Percentiles rank a stretch among this genome's conserved stretches.
Conservation (phyloP, 2,113 vertebrate genomes). For the Phrynocephalus versicolor region DNA sequence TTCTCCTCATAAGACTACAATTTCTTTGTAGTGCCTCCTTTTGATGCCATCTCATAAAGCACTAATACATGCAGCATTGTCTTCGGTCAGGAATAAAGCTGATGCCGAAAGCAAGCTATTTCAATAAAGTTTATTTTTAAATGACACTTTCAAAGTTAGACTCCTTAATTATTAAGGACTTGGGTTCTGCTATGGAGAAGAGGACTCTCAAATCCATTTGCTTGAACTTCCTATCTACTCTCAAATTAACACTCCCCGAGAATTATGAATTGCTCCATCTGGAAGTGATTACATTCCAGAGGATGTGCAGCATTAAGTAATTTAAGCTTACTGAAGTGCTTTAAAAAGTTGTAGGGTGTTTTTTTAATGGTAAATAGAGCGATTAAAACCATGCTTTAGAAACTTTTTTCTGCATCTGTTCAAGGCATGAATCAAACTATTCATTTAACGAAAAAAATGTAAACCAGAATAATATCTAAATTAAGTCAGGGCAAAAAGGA, state of each 20-base stretch:
- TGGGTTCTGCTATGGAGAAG: constrained; percentile 55
- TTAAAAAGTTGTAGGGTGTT: neutral
- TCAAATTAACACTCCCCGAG: constrained; percentile 70
- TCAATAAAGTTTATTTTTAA: constrained; percentile 67
- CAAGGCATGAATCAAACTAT: constrained; percentile 52
- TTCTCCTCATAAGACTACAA: neutral
- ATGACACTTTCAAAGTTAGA: constrained; percentile 52
- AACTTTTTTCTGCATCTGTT: constrained; percentile 64
- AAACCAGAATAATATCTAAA: constrained; percentile 30
- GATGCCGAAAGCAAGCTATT: constrained; percentile 58
- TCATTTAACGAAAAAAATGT: constrained; percentile 30
- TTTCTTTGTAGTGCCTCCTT: constrained; percentile 4
- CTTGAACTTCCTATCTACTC: constrained; percentile 60
- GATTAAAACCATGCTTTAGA: constrained; percentile 65
- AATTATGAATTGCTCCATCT: constrained; percentile 72
- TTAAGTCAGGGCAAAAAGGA: neutral
- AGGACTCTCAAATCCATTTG: constrained; percentile 66
- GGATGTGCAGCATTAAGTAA: constrained; percentile 68
- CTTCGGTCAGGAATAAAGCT: constrained; percentile 55
- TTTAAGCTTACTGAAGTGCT: constrained; percentile 70
- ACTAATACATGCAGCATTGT: neutral
- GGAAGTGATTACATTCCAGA: constrained; percentile 70
- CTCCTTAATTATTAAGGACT: constrained; percentile 69
- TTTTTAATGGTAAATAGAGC: constrained; percentile 58
- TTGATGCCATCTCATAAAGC: constrained; percentile 16